These are phyloP conservation scores for Probaryconus sp. DNA, from an alignment of 1,140 invertebrate species.

Conservation along the genomic window DNA sequence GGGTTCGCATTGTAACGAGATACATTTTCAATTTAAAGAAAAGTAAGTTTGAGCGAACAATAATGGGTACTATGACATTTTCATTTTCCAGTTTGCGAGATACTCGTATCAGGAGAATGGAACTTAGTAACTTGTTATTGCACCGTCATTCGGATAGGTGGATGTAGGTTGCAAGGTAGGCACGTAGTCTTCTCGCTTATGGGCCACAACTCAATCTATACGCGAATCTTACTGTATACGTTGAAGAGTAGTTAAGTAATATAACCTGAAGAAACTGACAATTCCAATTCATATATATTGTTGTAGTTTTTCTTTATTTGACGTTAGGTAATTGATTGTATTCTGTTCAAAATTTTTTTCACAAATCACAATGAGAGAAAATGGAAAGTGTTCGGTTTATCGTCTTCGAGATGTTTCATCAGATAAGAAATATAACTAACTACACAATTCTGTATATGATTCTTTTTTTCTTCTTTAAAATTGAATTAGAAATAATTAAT, in stretches of 20 bases:
- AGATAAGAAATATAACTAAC: too few relatives aligned
- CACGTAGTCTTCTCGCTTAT: constrained; percentile 12
- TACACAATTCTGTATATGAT: too few relatives aligned
- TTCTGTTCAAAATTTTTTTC: too few relatives aligned
- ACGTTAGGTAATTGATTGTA: background rate
- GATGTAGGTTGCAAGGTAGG: constrained; percentile 6
- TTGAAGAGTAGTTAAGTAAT: constrained; percentile 11
- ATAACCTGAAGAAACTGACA: constrained; percentile 18
- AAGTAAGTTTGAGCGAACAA: constrained; percentile 2
- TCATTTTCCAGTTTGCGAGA: constrained; percentile 11
- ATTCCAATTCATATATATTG: background rate
- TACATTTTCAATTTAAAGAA: constrained; percentile 4
- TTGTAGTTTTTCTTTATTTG: background rate
- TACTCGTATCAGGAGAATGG: constrained; percentile 12
- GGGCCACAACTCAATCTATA: constrained; percentile 35
- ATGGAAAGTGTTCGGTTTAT: too few relatives aligned
- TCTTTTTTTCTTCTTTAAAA: too few relatives aligned
- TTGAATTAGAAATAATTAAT: too few relatives aligned
- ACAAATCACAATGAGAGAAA: background rate
- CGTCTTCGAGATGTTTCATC: too few relatives aligned
- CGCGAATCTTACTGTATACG: background rate
- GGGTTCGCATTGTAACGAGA: background rate
- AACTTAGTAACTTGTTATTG: constrained; percentile 28
- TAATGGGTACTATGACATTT: constrained; percentile 1
- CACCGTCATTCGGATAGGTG: constrained; percentile 1